Base-by-base conservation (phyloP, 2,888 invertebrate genomes). In the Drosophila histrio region DNA sequence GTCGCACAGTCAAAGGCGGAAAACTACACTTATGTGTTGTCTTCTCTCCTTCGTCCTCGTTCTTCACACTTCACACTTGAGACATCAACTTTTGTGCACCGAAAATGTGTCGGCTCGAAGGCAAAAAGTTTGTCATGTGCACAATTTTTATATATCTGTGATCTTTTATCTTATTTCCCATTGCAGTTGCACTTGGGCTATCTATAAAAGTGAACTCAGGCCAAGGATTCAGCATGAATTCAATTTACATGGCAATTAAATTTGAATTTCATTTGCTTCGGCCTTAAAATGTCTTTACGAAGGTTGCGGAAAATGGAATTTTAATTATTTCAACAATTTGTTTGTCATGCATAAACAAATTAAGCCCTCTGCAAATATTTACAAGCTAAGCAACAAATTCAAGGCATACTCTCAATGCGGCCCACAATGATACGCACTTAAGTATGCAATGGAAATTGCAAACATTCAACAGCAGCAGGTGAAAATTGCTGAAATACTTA, bases 31-130 rank as follows among this genome's bases (percentile, higher is more conserved):
- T 85, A 82, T 79, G 64, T 70, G 47, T 44, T 54, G 47, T 52
- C 49, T 58, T 38, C 43, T 34, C 13, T 30, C 11, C 15, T n/a
- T 34, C 28, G 32, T 32, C 39, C 21, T 56, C 46, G 65, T 57
- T 72, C 72, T 71, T 82, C 61, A 71, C 63, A 71, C 63, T 85
- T 85, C 82, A 77, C 82, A 85, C 86, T 82, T 85, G 82, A 85
- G 86, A 85, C 82, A 69, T 85, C 82, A 82, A 82, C 63, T 85
- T 75, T 82, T 72, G 72, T 79, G 79, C 69, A 41, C 59, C 41
- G 15, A 44, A 74, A 57, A 46, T 58, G 52, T 54, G 21, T 24
- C 22, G 44, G 28, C 46, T 41, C 17, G 32, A 11, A 3, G 34
- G 24, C 52, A 36, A 72, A 76, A 84, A 81, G 65, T 82, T 84